phyloP scores from a whole-genome alignment of 2,888 invertebrate genomes.

The Trichogramma evanescens region DNA sequence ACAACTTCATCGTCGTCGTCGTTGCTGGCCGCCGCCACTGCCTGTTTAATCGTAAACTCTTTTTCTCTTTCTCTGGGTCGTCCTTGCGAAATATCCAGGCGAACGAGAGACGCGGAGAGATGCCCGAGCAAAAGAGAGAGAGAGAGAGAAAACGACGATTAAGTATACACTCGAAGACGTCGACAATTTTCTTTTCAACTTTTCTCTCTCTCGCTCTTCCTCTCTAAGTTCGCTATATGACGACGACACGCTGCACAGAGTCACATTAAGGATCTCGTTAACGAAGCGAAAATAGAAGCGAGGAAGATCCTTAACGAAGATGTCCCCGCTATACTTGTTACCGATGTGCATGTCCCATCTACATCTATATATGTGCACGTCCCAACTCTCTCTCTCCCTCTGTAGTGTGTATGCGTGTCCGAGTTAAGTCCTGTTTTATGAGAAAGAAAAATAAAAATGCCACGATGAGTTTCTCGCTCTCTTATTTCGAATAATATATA shows the following conservation, averaged over 20 bases:
- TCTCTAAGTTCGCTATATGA: not conserved
- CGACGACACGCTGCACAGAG: not conserved
- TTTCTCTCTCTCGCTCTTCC: too few relatives aligned
- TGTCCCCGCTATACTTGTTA: constrained; percentile 1
- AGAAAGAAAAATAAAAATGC: not conserved
- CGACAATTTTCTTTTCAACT: not conserved
- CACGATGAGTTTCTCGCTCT: not conserved
- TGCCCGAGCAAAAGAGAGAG: too few relatives aligned
- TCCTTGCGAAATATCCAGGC: too few relatives aligned
- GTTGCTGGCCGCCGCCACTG: too few relatives aligned
- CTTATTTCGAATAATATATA: not conserved
- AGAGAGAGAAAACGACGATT: not conserved
- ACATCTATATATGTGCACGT: not conserved
- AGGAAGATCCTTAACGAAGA: constrained; percentile 8
- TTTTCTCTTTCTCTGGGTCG: too few relatives aligned
- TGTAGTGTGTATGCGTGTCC: too few relatives aligned
- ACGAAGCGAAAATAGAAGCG: not conserved
- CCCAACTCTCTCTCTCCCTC: too few relatives aligned
- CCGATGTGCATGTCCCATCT: not conserved
- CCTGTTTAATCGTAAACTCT: too few relatives aligned
- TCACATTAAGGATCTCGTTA: constrained; percentile 10
- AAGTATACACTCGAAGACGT: not conserved
- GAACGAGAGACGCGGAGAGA: too few relatives aligned
- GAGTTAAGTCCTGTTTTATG: not conserved
- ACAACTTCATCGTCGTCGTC: too few relatives aligned